Evolutionary conservation across 2,888 invertebrate species (phyloP).

Genomic region (Pristionchus mayeri): DNA sequence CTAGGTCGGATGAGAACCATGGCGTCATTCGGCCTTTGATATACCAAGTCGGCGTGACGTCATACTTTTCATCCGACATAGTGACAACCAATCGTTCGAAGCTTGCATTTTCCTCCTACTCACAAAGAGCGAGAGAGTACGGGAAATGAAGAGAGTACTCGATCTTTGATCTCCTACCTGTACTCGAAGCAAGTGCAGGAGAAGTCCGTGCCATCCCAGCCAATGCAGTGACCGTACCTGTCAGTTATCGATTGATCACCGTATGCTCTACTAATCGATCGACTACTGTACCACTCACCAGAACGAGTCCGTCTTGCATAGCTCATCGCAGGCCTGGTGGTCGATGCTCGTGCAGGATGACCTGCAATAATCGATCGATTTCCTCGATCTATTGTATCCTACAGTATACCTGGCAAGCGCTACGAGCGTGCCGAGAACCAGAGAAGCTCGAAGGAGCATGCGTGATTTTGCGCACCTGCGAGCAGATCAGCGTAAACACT

Average conservation of each 20-base stretch:
- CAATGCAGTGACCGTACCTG: slow-evolving; percentile 64
- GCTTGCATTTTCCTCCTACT: too few species aligned
- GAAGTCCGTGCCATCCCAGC: slow-evolving; percentile 67
- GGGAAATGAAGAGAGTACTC: too few species aligned
- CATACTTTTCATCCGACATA: too few species aligned
- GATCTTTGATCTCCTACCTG: background rate
- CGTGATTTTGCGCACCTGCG: background rate
- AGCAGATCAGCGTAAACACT: background rate
- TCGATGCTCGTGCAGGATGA: slow-evolving; percentile 66
- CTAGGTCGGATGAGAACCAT: too few species aligned
- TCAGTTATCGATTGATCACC: background rate
- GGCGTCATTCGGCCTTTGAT: too few species aligned
- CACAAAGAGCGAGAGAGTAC: too few species aligned
- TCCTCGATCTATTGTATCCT: background rate
- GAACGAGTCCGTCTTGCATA: slow-evolving; percentile 66
- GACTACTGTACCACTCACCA: slow-evolving; percentile 53
- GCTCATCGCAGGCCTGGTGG: slow-evolving; percentile 72
- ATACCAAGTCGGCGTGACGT: too few species aligned
- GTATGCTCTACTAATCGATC: background rate
- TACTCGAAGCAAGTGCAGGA: slow-evolving; percentile 68
- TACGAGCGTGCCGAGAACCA: slow-evolving; percentile 23
- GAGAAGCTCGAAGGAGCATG: background rate
- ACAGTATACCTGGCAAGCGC: slow-evolving; percentile 19
- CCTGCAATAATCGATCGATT: slow-evolving; percentile 54
- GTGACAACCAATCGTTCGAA: too few species aligned